These are phyloP conservation scores for Cybosia mesomella DNA, from an alignment of 2,888 invertebrate species.

Conservation along the genomic window DNA sequence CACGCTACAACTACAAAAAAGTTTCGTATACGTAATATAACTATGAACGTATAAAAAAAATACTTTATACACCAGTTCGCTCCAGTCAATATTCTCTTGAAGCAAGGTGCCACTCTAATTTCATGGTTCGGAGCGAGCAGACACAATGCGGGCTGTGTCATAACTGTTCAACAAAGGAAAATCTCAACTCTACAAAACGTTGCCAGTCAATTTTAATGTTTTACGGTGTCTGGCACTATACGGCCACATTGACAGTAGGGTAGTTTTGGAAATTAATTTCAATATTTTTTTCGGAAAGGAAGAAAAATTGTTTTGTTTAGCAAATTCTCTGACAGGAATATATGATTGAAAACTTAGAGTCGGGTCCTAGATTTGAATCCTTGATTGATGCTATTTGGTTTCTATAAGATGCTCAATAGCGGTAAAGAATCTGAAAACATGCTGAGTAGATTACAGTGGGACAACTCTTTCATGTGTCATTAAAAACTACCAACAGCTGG, in stretches of 20 bases:
- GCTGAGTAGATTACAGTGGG: too few species aligned
- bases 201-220: constrained; percentile 45
- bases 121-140: constrained; percentile 34
- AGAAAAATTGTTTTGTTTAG: neutral
- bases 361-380: too few species aligned
- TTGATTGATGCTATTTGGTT: too few species aligned
- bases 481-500: too few species aligned
- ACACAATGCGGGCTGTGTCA: constrained; percentile 40
- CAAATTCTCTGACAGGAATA: neutral
- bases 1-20: too few species aligned
- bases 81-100: constrained; percentile 32
- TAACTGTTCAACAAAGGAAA: constrained; percentile 43
- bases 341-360: too few species aligned
- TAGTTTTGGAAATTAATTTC: neutral
- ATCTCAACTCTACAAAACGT: constrained; percentile 33
- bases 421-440: too few species aligned
- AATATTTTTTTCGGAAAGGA: too few species aligned
- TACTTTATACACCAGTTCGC: neutral
- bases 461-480: too few species aligned
- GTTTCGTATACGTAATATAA: neutral
- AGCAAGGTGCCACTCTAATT: constrained; percentile 38
- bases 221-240: constrained; percentile 6
- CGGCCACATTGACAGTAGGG: neutral
- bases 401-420: too few species aligned
- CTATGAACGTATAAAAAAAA: neutral